Base-by-base conservation (phyloP, 2,888 invertebrate species). In the Pomacea canaliculata region DNA sequence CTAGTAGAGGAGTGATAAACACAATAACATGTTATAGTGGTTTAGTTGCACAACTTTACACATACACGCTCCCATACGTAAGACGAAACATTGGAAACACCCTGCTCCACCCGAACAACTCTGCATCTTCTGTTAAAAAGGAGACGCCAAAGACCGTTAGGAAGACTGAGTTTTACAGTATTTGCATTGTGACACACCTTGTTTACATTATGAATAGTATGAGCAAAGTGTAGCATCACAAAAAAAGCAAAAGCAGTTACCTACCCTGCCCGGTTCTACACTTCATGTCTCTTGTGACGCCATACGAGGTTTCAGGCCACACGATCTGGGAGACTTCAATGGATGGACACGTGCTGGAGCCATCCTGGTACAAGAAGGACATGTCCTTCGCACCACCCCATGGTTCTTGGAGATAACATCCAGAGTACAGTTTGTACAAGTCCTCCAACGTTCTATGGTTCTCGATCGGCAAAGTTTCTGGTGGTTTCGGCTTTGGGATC, bases 231-330 rank as follows among this genome's bases (percentile, higher is more conserved):
- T 37, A 37, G 37, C 37, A 37, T 37, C 37, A 37, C 37, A 5
- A 37, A 37, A 37, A 1, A 37, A n/a, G n/a, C 37, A 37, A 51
- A 51, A 51, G 51, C 10, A 5, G 67, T 59, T 23, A 77, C 80
- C 75, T 27, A 78, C 77, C 73, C 19, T 66, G 67, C 69, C 81
- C 81, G n/a, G 56, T 73, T 37, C 70, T 78, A 75, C 85, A 85
- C 2, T 46, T 74, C 8, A 77, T 78, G 37, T 59, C 70, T 4
- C 73, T 76, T 23, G 70, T 77, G 23, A 75, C 59, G 0, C 81
- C 81, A 13, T 79, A 63, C 12, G 65, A 56, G 0, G 82, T 79
- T 48, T 72, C 71, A 7, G 80, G 80, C 85, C 85, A 87, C 56
- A 66, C 70, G 72, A 83, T 78, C n/a, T 78, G 80, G 51, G 82